Base-by-base conservation (phyloP, 2,113 vertebrate genomes). In the Tautogolabrus adspersus region DNA sequence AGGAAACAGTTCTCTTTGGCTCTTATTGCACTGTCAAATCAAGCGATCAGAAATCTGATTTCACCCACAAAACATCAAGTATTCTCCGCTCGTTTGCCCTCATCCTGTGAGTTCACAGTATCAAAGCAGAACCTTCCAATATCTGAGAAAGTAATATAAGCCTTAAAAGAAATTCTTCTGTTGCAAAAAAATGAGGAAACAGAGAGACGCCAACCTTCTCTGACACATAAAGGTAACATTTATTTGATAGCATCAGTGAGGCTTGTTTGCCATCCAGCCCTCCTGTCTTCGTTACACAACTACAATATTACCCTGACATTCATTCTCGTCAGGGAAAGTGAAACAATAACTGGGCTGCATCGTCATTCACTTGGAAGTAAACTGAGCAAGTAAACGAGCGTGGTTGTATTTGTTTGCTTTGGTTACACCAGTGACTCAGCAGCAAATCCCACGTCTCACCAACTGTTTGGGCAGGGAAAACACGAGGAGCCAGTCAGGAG, bases 401-500 rank as follows among this genome's bases (percentile, higher is more conserved):
- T 65, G 78, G 78, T 66, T 77, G 70, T 79, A 8, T 84, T 75
- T 82, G 66, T 82, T 67, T 72, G 72, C 72, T 74, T 58, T 69
- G 44, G 70, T 83, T 83, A 46, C 54, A 61, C 42, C 47, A 8
- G 55, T 77, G 85, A 87, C 67, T 87, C 75, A 72, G 72, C 63
- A 19, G 64, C 72, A 49, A 64, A 57, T 82, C 78, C 75, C 72
- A 87, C 66, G 21, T 69, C 54, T 58, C 59, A 72, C 82, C 82
- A 79, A 81, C 66, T 76, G 79, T 79, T 79, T 82, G 72, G 47
- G 46, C 61, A 72, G 63, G 54, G 78, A 75, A 87, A 61, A 52
- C 66, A 70, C 19, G 15, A 42, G 56, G 59, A 79, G 75, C 65
- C 69, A n/a, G 19, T 61, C 22, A 67, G 69, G 66, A 64, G 57